A percentile compares a stretch with the other conserved stretches of the same genome.
phyloP scores from a whole-genome alignment of 2,797 vertebrate genomes.

The Cossypha caffra region DNA sequence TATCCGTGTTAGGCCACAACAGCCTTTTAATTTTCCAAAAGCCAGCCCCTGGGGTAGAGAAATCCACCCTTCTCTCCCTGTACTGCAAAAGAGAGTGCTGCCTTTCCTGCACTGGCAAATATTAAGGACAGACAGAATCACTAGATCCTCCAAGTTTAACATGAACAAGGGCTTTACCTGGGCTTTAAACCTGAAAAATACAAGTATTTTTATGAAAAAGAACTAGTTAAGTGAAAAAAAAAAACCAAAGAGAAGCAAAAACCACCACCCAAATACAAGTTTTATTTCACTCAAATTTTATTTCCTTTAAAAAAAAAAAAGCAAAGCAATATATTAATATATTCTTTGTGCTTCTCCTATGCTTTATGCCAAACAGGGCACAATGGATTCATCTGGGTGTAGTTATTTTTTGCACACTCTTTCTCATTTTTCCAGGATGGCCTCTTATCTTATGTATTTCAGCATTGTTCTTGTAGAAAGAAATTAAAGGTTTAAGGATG shows the following conservation, averaged over 20 bases:
- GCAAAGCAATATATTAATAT: neutral
- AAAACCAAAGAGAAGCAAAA: neutral
- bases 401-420: neutral
- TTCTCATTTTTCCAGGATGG: neutral
- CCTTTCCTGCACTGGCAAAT: neutral
- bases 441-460: neutral
- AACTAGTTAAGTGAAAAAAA: neutral
- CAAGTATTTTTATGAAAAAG: neutral
- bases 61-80: neutral
- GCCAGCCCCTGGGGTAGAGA: neutral
- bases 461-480: neutral
- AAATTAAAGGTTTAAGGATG: neutral
- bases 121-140: neutral
- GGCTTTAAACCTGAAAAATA: neutral
- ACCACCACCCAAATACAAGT: neutral
- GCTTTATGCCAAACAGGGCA: neutral
- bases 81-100: neutral
- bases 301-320: neutral
- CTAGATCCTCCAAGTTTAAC: neutral
- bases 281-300: neutral
- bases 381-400: neutral
- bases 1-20: neutral
- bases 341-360: neutral
- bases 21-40: neutral
- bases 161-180: neutral